Evolutionary conservation across 2,888 invertebrate genomes (phyloP).

Genomic region (Acleris cristana): DNA sequence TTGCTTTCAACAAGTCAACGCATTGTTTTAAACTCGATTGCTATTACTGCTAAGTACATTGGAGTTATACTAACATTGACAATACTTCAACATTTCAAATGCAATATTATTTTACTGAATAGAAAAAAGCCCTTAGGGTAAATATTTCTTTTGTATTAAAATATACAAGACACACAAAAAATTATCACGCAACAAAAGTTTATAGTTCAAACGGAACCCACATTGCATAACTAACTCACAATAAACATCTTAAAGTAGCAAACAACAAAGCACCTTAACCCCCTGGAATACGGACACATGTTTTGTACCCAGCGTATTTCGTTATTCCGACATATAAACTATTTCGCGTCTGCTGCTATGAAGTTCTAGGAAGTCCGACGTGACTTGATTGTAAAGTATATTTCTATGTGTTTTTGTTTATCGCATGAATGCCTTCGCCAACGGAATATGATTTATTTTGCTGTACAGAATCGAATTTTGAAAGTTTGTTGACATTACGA

Average conservation of each 20-base stretch:
- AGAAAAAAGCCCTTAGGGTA: too few species aligned
- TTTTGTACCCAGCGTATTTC: conserved; percentile 36
- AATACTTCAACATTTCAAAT: too few species aligned
- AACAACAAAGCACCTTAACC: conserved; percentile 28
- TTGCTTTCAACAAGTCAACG: too few species aligned
- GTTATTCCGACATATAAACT: conserved; percentile 40
- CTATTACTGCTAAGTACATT: too few species aligned
- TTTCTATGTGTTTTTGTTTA: conserved; percentile 45
- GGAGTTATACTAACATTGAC: too few species aligned
- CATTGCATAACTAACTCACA: conserved; percentile 9
- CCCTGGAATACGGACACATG: conserved; percentile 31
- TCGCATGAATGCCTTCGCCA: conserved; percentile 40
- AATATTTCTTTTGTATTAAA: too few species aligned
- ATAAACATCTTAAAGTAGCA: conserved; percentile 1
- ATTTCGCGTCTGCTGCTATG: conserved; percentile 43
- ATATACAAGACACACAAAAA: background rate
- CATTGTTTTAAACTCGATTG: too few species aligned
- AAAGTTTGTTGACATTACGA: conserved; percentile 25
- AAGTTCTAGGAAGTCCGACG: conserved; percentile 42
- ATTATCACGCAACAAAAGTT: conserved; percentile 18
- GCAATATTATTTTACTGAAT: too few species aligned
- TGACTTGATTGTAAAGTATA: conserved; percentile 42
- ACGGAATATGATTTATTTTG: conserved; percentile 42
- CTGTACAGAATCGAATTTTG: conserved; percentile 24
- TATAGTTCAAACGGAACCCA: conserved; percentile 6